A percentile compares a stretch with the other conserved stretches of the same genome.
Evolutionary conservation across 2,888 invertebrate genomes (phyloP).

Genomic region (Morpho deidamia): DNA sequence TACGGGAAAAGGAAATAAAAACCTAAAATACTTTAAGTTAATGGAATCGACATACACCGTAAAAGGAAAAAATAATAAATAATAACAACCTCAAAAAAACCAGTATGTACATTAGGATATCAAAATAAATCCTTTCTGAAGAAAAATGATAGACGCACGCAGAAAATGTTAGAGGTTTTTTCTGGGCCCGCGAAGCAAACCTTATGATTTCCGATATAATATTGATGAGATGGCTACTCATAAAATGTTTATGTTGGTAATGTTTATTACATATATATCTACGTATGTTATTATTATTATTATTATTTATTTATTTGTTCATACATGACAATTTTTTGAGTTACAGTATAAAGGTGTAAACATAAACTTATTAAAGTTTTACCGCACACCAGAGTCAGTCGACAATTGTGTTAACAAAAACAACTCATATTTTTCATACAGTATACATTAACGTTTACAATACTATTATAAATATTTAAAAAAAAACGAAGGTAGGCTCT

Average conservation of each 20-base stretch:
- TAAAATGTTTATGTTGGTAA: slow-evolving; percentile 25
- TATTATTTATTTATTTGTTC: too few relatives aligned
- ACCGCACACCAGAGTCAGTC: too few relatives aligned
- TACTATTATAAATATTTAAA: too few relatives aligned
- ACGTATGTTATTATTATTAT: slow-evolving; percentile 26
- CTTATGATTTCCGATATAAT: slow-evolving; percentile 13
- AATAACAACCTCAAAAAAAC: not conserved
- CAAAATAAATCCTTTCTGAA: not conserved
- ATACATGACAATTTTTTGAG: too few relatives aligned
- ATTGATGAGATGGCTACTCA: slow-evolving; percentile 19
- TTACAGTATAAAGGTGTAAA: too few relatives aligned
- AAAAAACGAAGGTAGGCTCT: too few relatives aligned
- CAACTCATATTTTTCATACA: too few relatives aligned
- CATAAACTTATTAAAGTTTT: too few relatives aligned
- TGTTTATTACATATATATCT: slow-evolving; percentile 26
- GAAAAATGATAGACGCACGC: slow-evolving; percentile 2
- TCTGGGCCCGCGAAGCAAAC: slow-evolving; percentile 5
- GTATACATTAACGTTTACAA: too few relatives aligned
- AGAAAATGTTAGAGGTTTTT: slow-evolving; percentile 4
- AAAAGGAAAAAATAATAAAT: not conserved
- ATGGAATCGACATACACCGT: not conserved
- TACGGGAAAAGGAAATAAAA: too few relatives aligned
- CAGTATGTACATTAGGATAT: not conserved
- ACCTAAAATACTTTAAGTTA: too few relatives aligned
- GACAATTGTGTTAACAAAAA: too few relatives aligned